Evolutionary conservation across 2,113 vertebrate genomes (phyloP), one percentile per base, ranked within the genome.

Genomic region (Irena cyanogastra): DNA sequence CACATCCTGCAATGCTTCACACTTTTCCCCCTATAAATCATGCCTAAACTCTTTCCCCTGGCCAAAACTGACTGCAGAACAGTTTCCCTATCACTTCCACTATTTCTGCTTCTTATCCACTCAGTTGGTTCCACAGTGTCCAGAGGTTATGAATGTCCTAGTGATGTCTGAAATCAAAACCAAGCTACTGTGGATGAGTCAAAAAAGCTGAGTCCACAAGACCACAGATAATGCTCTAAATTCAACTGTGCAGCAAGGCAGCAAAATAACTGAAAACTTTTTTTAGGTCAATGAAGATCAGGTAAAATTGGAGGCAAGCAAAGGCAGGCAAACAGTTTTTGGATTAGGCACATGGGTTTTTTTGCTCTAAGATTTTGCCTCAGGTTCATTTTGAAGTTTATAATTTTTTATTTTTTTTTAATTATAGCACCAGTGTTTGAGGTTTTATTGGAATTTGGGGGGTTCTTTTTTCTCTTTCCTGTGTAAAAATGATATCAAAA

Each of bases 271-370:
- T 90, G 72, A 72, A 90, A 87, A 45, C 35, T 68, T 69, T 95
- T 87, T 30, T 57, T 41, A 79, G 81, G 87, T 74, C 83, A 93
- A 16, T 80, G 75, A 84, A 88, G 75, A 84, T 53, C 50, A 60
- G 68, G 84, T 90, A 96, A 95, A 97, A 86, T 70, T 76, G 80
- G 56, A 96, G 95, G 66, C 96, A 96, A 97, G 95, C 94, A 94
- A 97, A 96, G 95, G 87, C 97, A 97, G 78, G 94, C 85, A 95
- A 92, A 83, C 33, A 56, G 76, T 78, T 68, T 93, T 92, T 95
- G 85, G 87, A 96, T 78, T 88, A 94, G 93, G 85, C 65, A 92
- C 33, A 52, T 0, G 5, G 45, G 6, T 66, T 89, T 93, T 93
- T 89, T 92, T 88, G 7, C 49, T 80, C 61, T 52, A 24, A 79